Conservation (phyloP, 2,888 invertebrate genomes). For the Odontocerum albicorne region DNA sequence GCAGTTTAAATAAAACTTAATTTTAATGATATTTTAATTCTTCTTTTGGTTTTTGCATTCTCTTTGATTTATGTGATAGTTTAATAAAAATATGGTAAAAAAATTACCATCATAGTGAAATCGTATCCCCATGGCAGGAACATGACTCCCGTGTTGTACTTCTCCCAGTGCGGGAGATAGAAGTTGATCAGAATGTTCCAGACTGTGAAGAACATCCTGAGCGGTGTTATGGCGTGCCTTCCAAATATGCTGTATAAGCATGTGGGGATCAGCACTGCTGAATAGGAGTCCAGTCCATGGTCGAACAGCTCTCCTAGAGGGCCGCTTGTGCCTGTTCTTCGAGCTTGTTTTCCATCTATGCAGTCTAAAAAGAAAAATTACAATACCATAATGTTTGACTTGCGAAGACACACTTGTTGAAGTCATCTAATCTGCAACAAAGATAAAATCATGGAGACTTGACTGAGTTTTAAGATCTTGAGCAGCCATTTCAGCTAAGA, state of each 20-base stretch:
- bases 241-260: conserved; percentile 95
- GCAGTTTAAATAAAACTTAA: too few relatives aligned
- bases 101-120: conserved; percentile 88
- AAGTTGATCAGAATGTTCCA: conserved; percentile 95
- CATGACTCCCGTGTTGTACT: conserved; percentile 95
- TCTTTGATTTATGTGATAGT: background rate
- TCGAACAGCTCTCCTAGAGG: conserved; percentile 98
- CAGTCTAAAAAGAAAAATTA: conserved; percentile 70
- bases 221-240: conserved; percentile 73
- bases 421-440: background rate
- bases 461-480: too few relatives aligned
- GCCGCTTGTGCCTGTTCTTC: conserved; percentile 90
- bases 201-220: conserved; percentile 86
- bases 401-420: too few relatives aligned
- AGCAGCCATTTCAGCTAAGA: too few relatives aligned
- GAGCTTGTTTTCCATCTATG: conserved; percentile 98
- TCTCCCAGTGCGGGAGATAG: conserved; percentile 98
- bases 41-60: background rate
- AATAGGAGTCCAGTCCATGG: conserved; percentile 97
- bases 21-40: background rate
- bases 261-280: conserved; percentile 91
- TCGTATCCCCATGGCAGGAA: conserved; percentile 99
- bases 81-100: background rate
- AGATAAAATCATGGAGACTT: too few relatives aligned
- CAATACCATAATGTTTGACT: too few relatives aligned